Evolutionary conservation across 2,888 invertebrate genomes (phyloP).

Genomic region (Dermolepida albohirtum): DNA sequence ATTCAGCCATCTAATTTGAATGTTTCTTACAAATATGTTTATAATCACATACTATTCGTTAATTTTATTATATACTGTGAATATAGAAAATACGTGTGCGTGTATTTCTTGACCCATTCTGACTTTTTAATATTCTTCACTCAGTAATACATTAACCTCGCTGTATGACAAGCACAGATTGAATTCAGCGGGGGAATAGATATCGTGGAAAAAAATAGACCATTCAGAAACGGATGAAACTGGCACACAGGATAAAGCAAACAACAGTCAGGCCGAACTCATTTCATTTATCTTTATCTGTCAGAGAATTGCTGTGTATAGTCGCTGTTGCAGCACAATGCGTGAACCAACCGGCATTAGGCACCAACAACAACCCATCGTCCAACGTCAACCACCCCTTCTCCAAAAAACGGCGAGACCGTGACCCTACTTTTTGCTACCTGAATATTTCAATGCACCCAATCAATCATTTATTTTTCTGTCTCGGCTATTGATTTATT

Average conservation of each 20-base stretch:
- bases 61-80: too few relatives aligned
- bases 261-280: constrained; percentile 46
- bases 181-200: constrained; percentile 38
- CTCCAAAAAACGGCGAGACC: constrained; percentile 36
- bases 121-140: constrained; percentile 28
- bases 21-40: too few relatives aligned
- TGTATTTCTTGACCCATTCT: constrained; percentile 6
- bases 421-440: constrained; percentile 44
- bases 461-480: constrained; percentile 42
- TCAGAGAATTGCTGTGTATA: constrained; percentile 43
- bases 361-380: constrained; percentile 39
- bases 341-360: constrained; percentile 39
- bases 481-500: constrained; percentile 41
- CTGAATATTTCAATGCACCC: constrained; percentile 43
- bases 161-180: constrained; percentile 38
- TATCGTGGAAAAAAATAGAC: constrained; percentile 43
- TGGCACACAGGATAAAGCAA: constrained; percentile 44
- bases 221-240: constrained; percentile 42
- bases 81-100: too few relatives aligned
- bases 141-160: constrained; percentile 15
- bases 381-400: constrained; percentile 40
- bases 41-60: too few relatives aligned
- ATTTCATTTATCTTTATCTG: constrained; percentile 49
- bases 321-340: constrained; percentile 39
- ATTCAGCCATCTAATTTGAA: too few relatives aligned